Percentiles rank a stretch among this genome's conserved stretches.
Evolutionary conservation across 1,140 invertebrate species (phyloP).

Genomic region (Drosophila parabipectinata): DNA sequence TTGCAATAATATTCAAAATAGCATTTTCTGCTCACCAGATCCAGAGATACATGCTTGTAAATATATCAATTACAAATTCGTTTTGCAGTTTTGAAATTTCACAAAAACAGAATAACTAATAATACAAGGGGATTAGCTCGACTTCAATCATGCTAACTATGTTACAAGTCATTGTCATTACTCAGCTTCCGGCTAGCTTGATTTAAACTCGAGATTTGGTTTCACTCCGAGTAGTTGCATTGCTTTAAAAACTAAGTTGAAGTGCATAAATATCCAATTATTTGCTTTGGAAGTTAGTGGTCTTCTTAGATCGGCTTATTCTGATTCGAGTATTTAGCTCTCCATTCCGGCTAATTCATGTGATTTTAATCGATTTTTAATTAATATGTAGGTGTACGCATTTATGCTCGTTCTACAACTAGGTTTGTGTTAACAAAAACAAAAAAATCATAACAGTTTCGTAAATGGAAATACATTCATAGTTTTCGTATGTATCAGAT

Average conservation of each 20-base stretch:
- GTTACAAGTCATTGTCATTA: slow-evolving; percentile 16
- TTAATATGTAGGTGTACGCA: slow-evolving; percentile 23
- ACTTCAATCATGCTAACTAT: slow-evolving; percentile 12
- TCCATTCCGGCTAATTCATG: slow-evolving; percentile 52
- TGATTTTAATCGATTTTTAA: slow-evolving; percentile 36
- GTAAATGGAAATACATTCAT: slow-evolving; percentile 67
- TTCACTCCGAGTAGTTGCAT: slow-evolving; percentile 6
- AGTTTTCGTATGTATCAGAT: slow-evolving; percentile 38
- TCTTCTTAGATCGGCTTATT: slow-evolving; percentile 7
- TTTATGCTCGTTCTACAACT: slow-evolving; percentile 61
- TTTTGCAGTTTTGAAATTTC: slow-evolving; percentile 44
- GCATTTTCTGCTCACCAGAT: slow-evolving; percentile 36
- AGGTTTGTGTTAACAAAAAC: slow-evolving; percentile 77
- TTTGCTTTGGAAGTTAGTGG: slow-evolving; percentile 27
- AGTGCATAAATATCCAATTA: slow-evolving; percentile 4
- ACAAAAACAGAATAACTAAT: slow-evolving; percentile 35
- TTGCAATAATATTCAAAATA: slow-evolving; percentile 75
- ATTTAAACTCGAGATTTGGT: slow-evolving; percentile 19
- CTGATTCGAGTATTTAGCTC: slow-evolving; percentile 19
- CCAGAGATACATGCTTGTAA: slow-evolving; percentile 28
- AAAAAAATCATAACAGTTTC: slow-evolving; percentile 74
- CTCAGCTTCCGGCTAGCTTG: slow-evolving; percentile 5
- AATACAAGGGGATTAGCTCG: slow-evolving; percentile 16
- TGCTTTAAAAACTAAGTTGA: slow-evolving; percentile 29
- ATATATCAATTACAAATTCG: slow-evolving; percentile 43